Base-by-base conservation (phyloP, 2,888 invertebrate genomes). In the Ypsolopha scabrella region DNA sequence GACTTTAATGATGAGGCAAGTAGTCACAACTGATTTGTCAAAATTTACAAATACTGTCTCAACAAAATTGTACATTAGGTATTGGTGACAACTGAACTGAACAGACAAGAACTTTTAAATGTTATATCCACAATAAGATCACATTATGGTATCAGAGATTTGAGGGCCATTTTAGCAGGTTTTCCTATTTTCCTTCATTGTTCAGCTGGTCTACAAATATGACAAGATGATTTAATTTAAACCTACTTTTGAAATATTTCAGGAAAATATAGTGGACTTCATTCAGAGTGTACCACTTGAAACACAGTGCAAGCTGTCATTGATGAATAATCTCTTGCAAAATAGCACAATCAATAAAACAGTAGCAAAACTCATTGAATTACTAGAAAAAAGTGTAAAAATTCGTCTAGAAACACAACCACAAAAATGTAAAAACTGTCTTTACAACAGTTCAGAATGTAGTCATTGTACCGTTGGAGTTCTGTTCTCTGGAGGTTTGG, bases 401-500 rank as follows among this genome's bases (percentile, higher is more conserved):
- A 75, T 88, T 53, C 79, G 94, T 58, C 76, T 93, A 47, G 65
- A 75, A 50, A 88, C 80, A 57, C 91, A 91, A 54, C 91, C 91
- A 45, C 75, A 86, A 47, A 88, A 76, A 65, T 94, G 94, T 66
- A 87, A 83, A 61, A 64, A 77, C 49, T 93, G 93, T 66, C 67
- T 90, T 39, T 61, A 60, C 55, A 60, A 64, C 51, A 54, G 51
- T 33, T 48, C 9, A 34, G 34, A 43, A 3, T 92, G 92, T 62
- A 57, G 59, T 45, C 92, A 93, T 76, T 85, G 91, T 35, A 90
- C 92, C 67, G 81, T 95, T 37, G 95, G 93, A 44, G 85, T 99
- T 52, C 83, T 98, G 58, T 99, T 98, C 86, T 99, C 99, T 56
- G 99, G 99, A 41, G 98, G 98, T 11, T 87, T 99, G 41, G 99